Base-by-base conservation (phyloP, 2,888 invertebrate genomes). In the Apodemia duryi region DNA sequence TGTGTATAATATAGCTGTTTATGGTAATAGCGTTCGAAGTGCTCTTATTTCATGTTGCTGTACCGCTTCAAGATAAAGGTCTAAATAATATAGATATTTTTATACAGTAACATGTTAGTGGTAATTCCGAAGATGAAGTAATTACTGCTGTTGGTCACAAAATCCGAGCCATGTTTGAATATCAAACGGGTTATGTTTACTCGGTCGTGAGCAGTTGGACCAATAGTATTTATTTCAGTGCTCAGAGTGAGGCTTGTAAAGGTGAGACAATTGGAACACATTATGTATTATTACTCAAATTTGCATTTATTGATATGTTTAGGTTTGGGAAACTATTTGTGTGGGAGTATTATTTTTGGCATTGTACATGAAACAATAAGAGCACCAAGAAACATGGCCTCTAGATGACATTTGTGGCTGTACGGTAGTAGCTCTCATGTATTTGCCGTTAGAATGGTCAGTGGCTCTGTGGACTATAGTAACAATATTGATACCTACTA, bases 351-450 rank as follows among this genome's bases (percentile, higher is more conserved):
- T 32, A 46, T 62, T 49, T 41, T 54, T 35, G 32, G 46, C 35
- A 63, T 63, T 62, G 63, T 60, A 63, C 68, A 69, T 69, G 65
- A 65, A 69, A 63, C 67, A 67, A 68, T 69, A 69, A 67, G 69
- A 72, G 69, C 71, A 72, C 69, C 63, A 66, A 69, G 69, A 67
- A 67, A 66, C 62, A 62, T 65, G 65, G 65, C 65, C 65, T 69
- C 66, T 67, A 67, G 65, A 66, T 72, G 72, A 74, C 73, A 68
- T 72, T 29, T 76, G 75, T 77, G 76, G 75, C 70, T 77, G 77
- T 77, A 74, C 74, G 77, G 77, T 79, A 77, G 78, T 77, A 77
- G 80, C 84, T 84, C 86, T 84, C 82, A 76, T 81, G 76, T 83
- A 75, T 75, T 71, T 70, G 75, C 74, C 78, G 78, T 83, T 81